Evolutionary conservation across 2,888 invertebrate genomes (phyloP).

Genomic region (Laspeyria flexula): DNA sequence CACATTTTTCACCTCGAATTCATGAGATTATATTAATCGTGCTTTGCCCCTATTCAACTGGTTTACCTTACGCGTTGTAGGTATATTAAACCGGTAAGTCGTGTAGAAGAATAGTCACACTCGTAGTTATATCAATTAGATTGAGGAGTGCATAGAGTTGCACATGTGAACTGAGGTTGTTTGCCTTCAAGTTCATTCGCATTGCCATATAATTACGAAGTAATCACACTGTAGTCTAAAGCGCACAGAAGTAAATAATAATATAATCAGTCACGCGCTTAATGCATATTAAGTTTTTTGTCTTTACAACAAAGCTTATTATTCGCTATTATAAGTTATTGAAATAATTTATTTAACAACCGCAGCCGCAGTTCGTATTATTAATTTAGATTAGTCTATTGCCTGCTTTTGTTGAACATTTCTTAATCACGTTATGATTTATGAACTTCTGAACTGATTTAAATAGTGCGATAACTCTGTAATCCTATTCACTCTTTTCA

Average conservation of each 20-base stretch:
- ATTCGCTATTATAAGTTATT: too few species aligned
- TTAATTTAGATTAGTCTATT: too few species aligned
- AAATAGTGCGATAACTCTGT: too few species aligned
- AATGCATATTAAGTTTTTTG: not conserved
- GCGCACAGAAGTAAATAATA: not conserved
- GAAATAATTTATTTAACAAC: too few species aligned
- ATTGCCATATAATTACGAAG: conserved; percentile 35
- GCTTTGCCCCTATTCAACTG: not conserved
- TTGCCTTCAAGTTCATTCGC: conserved; percentile 54
- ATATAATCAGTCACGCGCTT: not conserved
- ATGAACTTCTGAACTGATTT: too few species aligned
- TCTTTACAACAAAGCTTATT: not conserved
- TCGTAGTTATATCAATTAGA: conserved; percentile 9
- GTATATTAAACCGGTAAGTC: not conserved
- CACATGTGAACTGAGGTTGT: conserved; percentile 34
- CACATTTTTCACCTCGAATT: not conserved
- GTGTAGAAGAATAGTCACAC: not conserved
- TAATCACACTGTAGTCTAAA: too few species aligned
- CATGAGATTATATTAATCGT: not conserved
- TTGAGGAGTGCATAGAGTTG: conserved; percentile 12
- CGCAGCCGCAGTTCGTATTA: too few species aligned
- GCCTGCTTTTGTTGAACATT: too few species aligned
- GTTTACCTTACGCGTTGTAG: not conserved
- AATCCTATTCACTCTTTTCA: too few species aligned
- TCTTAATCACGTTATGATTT: too few species aligned